phyloP scores from a whole-genome alignment of 2,113 vertebrate genomes.

The Callaeas wilsoni region DNA sequence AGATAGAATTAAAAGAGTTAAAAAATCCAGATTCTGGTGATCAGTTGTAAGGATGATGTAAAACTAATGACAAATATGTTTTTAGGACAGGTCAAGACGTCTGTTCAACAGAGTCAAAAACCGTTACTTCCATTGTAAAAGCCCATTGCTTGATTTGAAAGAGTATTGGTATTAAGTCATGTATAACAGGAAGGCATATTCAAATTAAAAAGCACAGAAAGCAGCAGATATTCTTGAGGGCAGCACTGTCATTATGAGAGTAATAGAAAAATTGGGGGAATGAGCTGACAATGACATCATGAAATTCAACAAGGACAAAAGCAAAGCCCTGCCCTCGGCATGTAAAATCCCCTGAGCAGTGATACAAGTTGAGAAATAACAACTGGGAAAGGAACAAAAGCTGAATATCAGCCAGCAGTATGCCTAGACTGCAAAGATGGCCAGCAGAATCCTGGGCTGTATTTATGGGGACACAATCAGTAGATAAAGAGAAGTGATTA shows the following conservation, averaged over 20 bases:
- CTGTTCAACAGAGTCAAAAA: neutral
- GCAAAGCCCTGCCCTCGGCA: neutral
- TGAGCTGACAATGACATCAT: rapidly evolving
- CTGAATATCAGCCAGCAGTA: neutral
- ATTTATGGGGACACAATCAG: neutral
- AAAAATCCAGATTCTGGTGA: neutral
- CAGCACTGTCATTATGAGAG: neutral
- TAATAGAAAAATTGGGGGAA: neutral
- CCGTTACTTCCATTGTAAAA: neutral
- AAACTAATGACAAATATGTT: neutral
- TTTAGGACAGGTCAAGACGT: neutral
- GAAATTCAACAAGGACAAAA: neutral
- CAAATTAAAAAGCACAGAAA: neutral
- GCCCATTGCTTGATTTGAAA: neutral
- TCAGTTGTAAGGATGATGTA: neutral
- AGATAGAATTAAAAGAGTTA: neutral
- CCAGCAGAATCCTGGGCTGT: neutral
- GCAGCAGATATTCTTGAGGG: neutral
- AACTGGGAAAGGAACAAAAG: neutral
- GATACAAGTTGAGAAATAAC: neutral
- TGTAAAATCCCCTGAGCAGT: neutral
- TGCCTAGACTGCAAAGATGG: neutral
- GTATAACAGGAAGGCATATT: neutral
- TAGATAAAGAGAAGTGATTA: neutral
- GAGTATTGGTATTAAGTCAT: neutral